Evolutionary conservation across 1,140 invertebrate genomes (phyloP).

Genomic region (Ips nitidus): DNA sequence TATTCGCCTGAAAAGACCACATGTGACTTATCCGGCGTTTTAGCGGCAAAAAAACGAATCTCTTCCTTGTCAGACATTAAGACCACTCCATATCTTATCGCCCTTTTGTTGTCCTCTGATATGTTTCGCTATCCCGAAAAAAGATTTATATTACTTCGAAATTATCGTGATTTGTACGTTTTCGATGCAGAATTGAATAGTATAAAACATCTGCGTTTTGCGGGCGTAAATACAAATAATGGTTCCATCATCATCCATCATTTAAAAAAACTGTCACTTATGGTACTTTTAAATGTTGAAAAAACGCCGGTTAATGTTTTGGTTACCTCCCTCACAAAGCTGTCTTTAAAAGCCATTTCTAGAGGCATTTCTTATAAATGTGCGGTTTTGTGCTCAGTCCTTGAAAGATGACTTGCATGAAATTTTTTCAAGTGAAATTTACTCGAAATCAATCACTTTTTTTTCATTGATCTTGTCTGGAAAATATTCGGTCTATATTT

Average conservation of each 20-base stretch:
- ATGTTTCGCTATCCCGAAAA: no score
- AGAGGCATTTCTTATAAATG: conserved; percentile 15
- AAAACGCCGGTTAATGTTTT: conserved; percentile 32
- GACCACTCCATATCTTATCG: conserved; percentile 12
- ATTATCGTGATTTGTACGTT: no score
- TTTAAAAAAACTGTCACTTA: conserved; percentile 13
- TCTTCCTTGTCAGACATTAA: conserved; percentile 20
- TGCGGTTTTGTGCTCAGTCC: conserved; percentile 22
- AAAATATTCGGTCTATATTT: no score
- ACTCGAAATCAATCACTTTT: neutral
- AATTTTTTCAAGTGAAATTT: conserved; percentile 13
- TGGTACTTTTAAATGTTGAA: conserved; percentile 10
- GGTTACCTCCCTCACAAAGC: conserved; percentile 23
- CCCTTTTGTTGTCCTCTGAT: neutral
- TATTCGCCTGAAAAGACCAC: conserved; percentile 32
- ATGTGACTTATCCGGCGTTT: conserved; percentile 36
- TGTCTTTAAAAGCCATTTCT: conserved; percentile 25
- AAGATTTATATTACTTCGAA: no score
- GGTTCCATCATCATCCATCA: conserved; percentile 10
- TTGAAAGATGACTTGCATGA: conserved; percentile 30
- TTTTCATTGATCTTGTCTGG: neutral
- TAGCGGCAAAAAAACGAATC: conserved; percentile 33
- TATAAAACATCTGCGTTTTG: conserved; percentile 18
- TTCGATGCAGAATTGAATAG: no score
- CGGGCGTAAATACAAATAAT: conserved; percentile 25